A percentile compares a stretch with the other conserved stretches of the same genome.
Evolutionary conservation across 2,888 invertebrate species (phyloP).

Genomic region (Lasioglossum oenotherae): DNA sequence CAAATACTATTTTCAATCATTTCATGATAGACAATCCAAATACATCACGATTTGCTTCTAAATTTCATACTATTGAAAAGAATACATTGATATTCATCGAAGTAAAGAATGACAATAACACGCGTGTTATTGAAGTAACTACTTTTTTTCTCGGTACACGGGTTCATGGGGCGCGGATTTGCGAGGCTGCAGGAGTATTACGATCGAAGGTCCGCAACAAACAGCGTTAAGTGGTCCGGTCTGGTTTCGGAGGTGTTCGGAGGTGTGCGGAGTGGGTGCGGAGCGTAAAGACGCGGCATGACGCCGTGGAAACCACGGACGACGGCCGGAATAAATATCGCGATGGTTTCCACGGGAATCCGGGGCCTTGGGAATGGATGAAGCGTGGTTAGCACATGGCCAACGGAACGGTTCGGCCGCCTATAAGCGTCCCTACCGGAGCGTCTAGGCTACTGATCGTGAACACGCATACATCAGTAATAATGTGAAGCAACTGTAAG

Average conservation of each 20-base stretch:
- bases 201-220: constrained; percentile 59
- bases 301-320: constrained; percentile 72
- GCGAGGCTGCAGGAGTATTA: background rate
- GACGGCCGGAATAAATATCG: constrained; percentile 78
- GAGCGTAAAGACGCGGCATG: constrained; percentile 48
- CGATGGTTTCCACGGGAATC: constrained; percentile 56
- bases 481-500: constrained; percentile 72
- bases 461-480: constrained; percentile 76
- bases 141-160: too few species aligned
- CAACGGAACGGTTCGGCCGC: constrained; percentile 48
- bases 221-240: constrained; percentile 63
- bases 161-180: background rate
- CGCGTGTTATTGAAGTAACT: too few species aligned
- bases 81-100: too few species aligned
- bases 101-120: too few species aligned
- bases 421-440: constrained; percentile 65
- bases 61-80: too few species aligned
- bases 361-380: constrained; percentile 54
- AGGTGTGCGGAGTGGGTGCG: background rate
- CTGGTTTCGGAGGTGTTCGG: background rate
- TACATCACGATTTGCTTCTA: too few species aligned
- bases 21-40: too few species aligned
- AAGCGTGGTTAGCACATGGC: constrained; percentile 69
- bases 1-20: too few species aligned
- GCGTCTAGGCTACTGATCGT: constrained; percentile 65